phyloP scores from a whole-genome alignment of 2,888 invertebrate genomes.

The Micoletzkya japonica region DNA sequence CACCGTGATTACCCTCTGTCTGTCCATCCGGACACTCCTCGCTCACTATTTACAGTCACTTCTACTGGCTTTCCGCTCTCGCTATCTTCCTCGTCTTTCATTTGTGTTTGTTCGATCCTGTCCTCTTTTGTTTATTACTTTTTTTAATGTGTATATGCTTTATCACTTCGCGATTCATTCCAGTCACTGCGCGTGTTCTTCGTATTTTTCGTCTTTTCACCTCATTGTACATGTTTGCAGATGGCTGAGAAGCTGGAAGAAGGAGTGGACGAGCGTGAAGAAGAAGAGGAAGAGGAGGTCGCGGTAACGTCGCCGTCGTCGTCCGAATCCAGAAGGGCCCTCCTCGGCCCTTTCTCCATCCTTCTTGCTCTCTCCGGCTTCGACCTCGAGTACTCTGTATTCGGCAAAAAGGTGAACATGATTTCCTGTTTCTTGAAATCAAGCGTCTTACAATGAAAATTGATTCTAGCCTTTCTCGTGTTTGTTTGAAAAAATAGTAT shows the following conservation, averaged over 20 bases:
- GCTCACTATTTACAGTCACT: background rate
- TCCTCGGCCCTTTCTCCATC: conserved; percentile 14
- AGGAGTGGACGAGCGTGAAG: background rate
- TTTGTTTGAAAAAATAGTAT: too few species aligned
- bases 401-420: background rate
- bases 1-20: background rate
- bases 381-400: conserved; percentile 10
- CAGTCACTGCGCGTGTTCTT: background rate
- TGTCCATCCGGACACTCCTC: background rate
- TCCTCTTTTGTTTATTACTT: background rate
- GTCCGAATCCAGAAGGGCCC: background rate
- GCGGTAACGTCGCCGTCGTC: background rate
- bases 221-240: background rate
- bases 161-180: too few species aligned
- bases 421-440: too few species aligned
- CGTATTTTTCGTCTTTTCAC: background rate
- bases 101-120: background rate
- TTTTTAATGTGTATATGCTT: too few species aligned
- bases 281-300: background rate
- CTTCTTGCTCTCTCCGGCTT: conserved; percentile 19
- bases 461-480: too few species aligned
- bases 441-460: too few species aligned
- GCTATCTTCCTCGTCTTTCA: conserved; percentile 3
- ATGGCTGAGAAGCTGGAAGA: background rate
- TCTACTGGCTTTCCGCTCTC: background rate